These are phyloP conservation scores for Drosophila paramelanica DNA, from an alignment of 2,888 invertebrate genomes.

Conservation along the genomic window DNA sequence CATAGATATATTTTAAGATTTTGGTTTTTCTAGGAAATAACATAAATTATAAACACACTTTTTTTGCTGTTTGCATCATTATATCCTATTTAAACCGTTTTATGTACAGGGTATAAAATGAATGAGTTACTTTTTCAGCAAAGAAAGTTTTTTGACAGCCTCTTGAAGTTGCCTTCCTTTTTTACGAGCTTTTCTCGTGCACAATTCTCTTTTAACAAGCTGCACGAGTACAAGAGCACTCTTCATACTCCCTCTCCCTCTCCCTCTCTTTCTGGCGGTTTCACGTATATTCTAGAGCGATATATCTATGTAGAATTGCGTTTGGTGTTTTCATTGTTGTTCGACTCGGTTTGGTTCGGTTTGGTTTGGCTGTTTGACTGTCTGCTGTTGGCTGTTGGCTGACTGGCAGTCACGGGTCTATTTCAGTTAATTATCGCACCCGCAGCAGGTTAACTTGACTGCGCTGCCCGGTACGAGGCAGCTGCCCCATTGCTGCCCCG, in stretches of 20 bases:
- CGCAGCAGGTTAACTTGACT: slow-evolving; percentile 69
- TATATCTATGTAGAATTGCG: slow-evolving; percentile 44
- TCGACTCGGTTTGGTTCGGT: slow-evolving; percentile 7
- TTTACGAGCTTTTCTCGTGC: slow-evolving; percentile 38
- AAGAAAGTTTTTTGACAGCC: slow-evolving; percentile 51
- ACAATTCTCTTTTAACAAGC: slow-evolving; percentile 42
- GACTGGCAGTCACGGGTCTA: slow-evolving; percentile 72
- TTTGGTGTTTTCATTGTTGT: slow-evolving; percentile 24
- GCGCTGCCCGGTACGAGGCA: slow-evolving; percentile 43
- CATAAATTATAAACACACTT: no score
- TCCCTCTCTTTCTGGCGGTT: slow-evolving; percentile 9
- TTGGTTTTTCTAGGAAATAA: no score
- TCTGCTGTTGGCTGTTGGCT: slow-evolving; percentile 11
- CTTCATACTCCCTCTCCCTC: neutral
- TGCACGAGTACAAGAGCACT: slow-evolving; percentile 13
- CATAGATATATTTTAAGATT: no score
- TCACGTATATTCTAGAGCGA: slow-evolving; percentile 27
- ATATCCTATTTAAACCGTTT: neutral
- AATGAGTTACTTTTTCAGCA: slow-evolving; percentile 23
- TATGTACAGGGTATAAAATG: slow-evolving; percentile 6
- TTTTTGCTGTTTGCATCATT: neutral
- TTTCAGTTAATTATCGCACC: slow-evolving; percentile 78
- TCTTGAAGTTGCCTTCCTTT: slow-evolving; percentile 26
- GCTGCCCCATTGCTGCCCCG: slow-evolving; percentile 12
- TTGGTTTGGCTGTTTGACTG: slow-evolving; percentile 16